phyloP scores from a whole-genome alignment of 2,113 vertebrate species.

The Tetrao urogallus region DNA sequence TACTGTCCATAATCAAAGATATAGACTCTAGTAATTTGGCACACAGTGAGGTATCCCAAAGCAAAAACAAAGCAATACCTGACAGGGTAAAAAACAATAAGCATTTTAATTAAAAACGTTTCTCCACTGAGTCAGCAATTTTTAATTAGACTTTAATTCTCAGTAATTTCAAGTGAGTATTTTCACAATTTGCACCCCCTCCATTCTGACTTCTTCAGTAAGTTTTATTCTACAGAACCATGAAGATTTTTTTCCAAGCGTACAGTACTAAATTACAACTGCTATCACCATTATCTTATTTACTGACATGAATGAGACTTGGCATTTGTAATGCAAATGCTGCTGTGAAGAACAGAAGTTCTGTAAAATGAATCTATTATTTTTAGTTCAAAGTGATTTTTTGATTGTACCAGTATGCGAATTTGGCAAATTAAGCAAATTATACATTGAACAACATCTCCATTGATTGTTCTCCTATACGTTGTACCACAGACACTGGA shows the following conservation, averaged over 20 bases:
- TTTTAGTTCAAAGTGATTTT: background rate
- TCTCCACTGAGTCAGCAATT: background rate
- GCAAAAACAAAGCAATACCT: slow-evolving; percentile 98
- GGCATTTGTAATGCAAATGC: background rate
- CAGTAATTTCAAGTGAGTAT: background rate
- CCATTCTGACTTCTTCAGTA: background rate
- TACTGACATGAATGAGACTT: background rate
- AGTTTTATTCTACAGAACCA: background rate
- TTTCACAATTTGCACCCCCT: background rate
- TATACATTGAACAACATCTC: background rate
- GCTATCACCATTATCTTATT: background rate
- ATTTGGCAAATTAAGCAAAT: background rate
- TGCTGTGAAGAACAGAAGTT: background rate
- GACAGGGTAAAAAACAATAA: slow-evolving; percentile 21
- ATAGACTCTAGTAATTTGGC: slow-evolving; percentile 97
- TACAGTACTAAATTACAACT: background rate
- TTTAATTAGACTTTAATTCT: background rate
- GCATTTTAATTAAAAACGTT: background rate
- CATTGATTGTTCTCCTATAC: background rate
- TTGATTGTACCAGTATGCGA: background rate
- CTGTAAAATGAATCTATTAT: background rate
- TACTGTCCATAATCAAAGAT: slow-evolving; percentile 99
- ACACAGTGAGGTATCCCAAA: slow-evolving; percentile 94
- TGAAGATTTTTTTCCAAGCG: background rate
- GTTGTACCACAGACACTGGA: background rate